Percentiles rank a stretch among this genome's conserved stretches.
These are phyloP conservation scores for Perdita meconis DNA, from an alignment of 2,888 invertebrate genomes.

Conservation along the genomic window DNA sequence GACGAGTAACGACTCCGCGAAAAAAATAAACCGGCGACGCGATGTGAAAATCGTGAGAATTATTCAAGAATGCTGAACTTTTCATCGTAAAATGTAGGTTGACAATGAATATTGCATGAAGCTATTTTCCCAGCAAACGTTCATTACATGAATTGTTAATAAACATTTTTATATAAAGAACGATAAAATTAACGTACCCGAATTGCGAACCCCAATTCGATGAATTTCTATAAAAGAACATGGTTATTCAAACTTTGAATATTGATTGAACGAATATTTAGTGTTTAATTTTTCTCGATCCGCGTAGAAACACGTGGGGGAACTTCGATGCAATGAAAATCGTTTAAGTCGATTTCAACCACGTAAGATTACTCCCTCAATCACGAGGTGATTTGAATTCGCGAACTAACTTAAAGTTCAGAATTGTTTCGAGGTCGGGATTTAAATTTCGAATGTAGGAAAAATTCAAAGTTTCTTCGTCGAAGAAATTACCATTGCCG, in stretches of 20 bases:
- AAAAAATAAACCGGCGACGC: no score
- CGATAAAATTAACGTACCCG: not conserved
- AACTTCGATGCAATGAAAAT: conserved; percentile 20
- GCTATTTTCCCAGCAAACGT: not conserved
- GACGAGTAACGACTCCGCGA: no score
- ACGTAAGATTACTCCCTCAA: not conserved
- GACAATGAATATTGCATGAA: not conserved
- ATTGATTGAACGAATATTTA: not conserved
- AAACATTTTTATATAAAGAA: not conserved
- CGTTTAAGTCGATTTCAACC: conserved; percentile 15
- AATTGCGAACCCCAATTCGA: not conserved
- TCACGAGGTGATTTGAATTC: conserved; percentile 21
- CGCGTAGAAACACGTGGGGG: no score
- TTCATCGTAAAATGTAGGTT: no score
- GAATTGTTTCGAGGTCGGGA: conserved; percentile 32
- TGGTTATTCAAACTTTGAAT: not conserved
- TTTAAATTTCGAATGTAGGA: conserved; percentile 23
- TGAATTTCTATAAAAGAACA: not conserved
- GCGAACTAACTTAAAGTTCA: conserved; percentile 7
- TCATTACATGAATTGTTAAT: not conserved
- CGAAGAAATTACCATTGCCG: not conserved
- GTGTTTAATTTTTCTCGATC: no score
- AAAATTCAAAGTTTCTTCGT: conserved; percentile 13
- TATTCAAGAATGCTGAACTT: no score
- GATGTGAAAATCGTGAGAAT: no score